A percentile compares a stretch with the other conserved stretches of the same genome.
These are phyloP conservation scores for Drosophila ustulata DNA, from an alignment of 2,888 invertebrate genomes.

Conservation along the genomic window DNA sequence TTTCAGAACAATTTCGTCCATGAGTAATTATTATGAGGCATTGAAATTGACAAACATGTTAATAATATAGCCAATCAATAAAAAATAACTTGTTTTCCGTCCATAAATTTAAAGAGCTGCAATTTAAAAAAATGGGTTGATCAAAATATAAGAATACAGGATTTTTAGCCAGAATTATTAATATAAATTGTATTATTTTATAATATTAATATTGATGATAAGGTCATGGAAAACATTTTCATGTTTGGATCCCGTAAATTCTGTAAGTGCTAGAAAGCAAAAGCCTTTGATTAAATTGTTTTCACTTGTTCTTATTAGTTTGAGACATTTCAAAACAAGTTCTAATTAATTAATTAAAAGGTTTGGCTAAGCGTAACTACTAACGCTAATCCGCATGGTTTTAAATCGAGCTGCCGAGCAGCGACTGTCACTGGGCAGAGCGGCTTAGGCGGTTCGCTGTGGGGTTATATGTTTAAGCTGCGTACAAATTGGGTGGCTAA, in stretches of 20 bases:
- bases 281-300: background rate
- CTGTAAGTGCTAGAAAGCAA: too few relatives aligned
- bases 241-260: too few relatives aligned
- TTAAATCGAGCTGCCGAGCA: conserved; percentile 1
- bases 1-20: background rate
- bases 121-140: too few relatives aligned
- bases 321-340: background rate
- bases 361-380: conserved; percentile 6
- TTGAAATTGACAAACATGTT: background rate
- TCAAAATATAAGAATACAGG: too few relatives aligned
- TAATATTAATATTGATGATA: too few relatives aligned
- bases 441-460: conserved; percentile 30
- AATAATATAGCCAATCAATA: conserved; percentile 21
- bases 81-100: background rate
- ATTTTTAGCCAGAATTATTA: too few relatives aligned
- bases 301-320: background rate
- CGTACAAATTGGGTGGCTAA: conserved; percentile 53
- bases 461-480: conserved; percentile 51
- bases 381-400: conserved; percentile 1
- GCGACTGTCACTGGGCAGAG: conserved; percentile 40
- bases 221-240: too few relatives aligned
- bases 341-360: conserved; percentile 33
- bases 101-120: background rate
- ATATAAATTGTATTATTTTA: too few relatives aligned
- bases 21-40: conserved; percentile 2